Percentiles rank a stretch among this genome's conserved stretches.
phyloP scores from a whole-genome alignment of 2,113 vertebrate species.

The Fregata magnificens region DNA sequence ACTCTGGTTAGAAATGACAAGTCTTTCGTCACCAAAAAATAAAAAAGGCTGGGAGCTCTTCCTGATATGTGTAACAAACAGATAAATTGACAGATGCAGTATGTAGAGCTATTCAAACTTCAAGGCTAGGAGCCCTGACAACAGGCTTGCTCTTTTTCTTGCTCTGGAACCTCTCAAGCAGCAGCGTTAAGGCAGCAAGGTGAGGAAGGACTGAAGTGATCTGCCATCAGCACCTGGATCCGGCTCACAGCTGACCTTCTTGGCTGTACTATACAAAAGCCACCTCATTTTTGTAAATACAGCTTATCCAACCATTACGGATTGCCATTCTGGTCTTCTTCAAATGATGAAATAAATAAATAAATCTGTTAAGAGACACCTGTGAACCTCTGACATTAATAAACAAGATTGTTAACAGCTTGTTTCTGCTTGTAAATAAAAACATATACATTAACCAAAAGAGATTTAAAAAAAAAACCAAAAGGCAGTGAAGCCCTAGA shows the following conservation, averaged over 20 bases:
- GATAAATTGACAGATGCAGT: neutral
- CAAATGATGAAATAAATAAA: neutral
- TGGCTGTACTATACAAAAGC: neutral
- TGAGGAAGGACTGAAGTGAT: neutral
- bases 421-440: neutral
- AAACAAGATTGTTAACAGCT: neutral
- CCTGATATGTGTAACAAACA: neutral
- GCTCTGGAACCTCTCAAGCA: neutral
- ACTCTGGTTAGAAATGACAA: neutral
- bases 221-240: neutral
- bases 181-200: neutral
- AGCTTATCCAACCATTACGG: neutral
- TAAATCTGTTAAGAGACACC: neutral
- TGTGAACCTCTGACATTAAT: neutral
- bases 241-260: neutral
- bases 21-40: neutral
- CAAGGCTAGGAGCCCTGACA: neutral
- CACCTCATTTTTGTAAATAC: neutral
- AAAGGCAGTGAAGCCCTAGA: neutral
- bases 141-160: neutral
- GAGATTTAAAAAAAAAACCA: neutral
- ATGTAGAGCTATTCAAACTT: neutral
- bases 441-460: neutral
- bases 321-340: neutral
- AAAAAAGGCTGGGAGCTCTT: neutral